Base-by-base conservation (phyloP, 2,113 vertebrate species). In the Lepus americanus region DNA sequence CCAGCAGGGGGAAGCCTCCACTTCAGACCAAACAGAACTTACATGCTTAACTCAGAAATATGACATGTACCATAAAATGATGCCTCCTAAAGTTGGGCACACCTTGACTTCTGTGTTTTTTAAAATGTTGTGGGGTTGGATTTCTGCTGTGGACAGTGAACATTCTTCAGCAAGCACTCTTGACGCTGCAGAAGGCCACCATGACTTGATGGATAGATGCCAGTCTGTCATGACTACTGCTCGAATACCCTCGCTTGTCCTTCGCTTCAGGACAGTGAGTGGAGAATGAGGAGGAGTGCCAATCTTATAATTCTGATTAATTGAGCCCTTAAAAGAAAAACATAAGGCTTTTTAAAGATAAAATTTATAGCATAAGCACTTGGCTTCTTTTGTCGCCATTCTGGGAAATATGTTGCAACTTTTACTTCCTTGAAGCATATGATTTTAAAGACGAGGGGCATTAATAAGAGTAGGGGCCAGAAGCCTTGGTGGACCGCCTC, bases 391-490 rank as follows among this genome's bases (percentile, higher is more conserved):
- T 63, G 17, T 73, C 0, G 4, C 59, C 0, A 0, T 49, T 74
- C 64, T 72, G 84, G 72, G 39, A 90, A 90, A 16, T 33, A 63
- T 10, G 79, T 59, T 39, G 33, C 16, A 23, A 27, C 23, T 33
- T 39, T 66, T 51, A n/a, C 61, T 93, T 93, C 67, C 84, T 83
- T 63, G 39, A 87, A 92, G 64, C 77, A 73, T 90, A 10, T 36
- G 66, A 95, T 78, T 44, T 90, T 63, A 29, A 27, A 83, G 74
- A 33, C 6, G 44, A n/a, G 77, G 39, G 74, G 4, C 44, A 11
- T 67, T 23, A 23, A n/a, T 23, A 23, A n/a, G 44, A 77, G 25
- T 33, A 49, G 84, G 14, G 12, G 19, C n/a, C 9, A 5, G 61
- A 29, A 9, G 44, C 53, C 31, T 55, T 25, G 1, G 49, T 6